A percentile compares a stretch with the other conserved stretches of the same genome.
Conservation (phyloP, 2,113 vertebrate species). For the Oxyruncus cristatus region DNA sequence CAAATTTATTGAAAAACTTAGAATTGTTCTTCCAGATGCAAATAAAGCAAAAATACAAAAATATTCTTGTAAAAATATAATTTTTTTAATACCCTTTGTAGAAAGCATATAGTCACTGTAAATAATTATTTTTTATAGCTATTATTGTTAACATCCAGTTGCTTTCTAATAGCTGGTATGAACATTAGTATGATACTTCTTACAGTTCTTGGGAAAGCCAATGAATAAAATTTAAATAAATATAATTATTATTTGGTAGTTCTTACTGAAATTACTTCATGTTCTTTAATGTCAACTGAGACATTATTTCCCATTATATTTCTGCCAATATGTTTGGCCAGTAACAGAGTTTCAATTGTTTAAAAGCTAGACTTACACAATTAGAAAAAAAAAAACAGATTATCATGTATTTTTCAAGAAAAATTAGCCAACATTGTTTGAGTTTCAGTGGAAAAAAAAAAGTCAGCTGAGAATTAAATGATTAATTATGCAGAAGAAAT, state of each 20-base stretch:
- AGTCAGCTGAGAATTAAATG: neutral
- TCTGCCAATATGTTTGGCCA: neutral
- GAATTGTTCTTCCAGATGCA: neutral
- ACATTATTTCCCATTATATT: neutral
- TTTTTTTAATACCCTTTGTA: neutral
- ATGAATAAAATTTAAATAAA: neutral
- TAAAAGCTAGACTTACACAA: neutral
- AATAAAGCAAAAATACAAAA: neutral
- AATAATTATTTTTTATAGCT: neutral
- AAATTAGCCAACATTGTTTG: neutral
- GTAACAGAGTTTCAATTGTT: neutral
- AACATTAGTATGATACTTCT: neutral
- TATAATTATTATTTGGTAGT: neutral
- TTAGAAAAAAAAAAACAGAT: neutral
- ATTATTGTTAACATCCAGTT: neutral
- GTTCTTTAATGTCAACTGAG: neutral
- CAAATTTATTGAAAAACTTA: neutral
- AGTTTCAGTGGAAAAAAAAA: neutral
- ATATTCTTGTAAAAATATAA: neutral
- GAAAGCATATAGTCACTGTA: neutral
- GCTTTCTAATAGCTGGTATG: neutral
- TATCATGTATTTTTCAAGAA: neutral
- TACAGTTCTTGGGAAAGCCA: neutral
- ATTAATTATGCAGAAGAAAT: slow-evolving; percentile 36
- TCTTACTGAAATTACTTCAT: neutral